Percentiles rank a stretch among this genome's conserved stretches.
Conservation (phyloP, 2,797 vertebrate genomes). For the Mormyrus proboscirostris region DNA sequence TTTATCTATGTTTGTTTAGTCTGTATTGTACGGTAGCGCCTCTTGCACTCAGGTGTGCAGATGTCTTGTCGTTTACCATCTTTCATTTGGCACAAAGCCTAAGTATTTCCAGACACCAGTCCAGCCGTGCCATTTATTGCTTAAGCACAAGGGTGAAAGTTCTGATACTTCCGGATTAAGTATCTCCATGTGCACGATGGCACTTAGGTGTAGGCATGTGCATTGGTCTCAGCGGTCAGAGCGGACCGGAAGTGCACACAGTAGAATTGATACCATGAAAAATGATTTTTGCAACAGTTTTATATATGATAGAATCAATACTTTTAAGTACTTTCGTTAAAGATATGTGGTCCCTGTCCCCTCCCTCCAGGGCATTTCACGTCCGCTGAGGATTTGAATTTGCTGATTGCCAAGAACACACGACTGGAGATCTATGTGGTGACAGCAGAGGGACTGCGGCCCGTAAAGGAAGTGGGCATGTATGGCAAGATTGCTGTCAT, state of each 20-base stretch:
- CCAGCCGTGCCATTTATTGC: neutral
- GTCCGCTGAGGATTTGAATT: constrained; percentile 88
- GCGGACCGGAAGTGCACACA: neutral
- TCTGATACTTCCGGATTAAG: neutral
- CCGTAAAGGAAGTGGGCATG: constrained; percentile 97
- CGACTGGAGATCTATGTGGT: constrained; percentile 96
- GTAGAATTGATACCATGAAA: neutral
- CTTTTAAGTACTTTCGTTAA: neutral
- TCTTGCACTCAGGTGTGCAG: neutral
- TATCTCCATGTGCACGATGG: neutral
- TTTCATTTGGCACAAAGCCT: neutral
- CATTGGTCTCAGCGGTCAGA: neutral
- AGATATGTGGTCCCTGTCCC: neutral
- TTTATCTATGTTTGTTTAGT: neutral
- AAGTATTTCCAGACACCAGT: neutral
- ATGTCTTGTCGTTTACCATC: neutral
- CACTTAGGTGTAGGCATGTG: neutral
- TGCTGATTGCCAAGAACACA: constrained; percentile 96
- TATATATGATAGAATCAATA: neutral
- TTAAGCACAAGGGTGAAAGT: neutral
- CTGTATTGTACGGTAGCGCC: neutral
- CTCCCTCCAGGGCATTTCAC: constrained; percentile 82
- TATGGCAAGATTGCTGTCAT: constrained; percentile 95
- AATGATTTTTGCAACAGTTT: neutral
- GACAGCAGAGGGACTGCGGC: constrained; percentile 87